These are phyloP conservation scores for Rhynchomys soricoides DNA, from an alignment of 2,113 vertebrate species.

Conservation along the genomic window DNA sequence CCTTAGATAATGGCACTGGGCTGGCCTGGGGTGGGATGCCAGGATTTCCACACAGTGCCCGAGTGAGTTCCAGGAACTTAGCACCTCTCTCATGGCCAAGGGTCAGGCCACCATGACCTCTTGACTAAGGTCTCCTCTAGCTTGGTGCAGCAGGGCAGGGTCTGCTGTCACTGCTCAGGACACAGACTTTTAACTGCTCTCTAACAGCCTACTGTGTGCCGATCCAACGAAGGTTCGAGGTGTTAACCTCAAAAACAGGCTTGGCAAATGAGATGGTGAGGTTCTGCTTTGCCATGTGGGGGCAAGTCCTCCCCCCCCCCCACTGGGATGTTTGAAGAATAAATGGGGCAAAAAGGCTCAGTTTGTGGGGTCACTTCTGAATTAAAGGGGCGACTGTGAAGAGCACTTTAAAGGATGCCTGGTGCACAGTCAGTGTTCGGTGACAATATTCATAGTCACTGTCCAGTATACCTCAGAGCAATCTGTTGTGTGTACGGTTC, in stretches of 20 bases:
- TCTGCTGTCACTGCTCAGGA: not conserved
- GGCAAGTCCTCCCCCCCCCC: not conserved
- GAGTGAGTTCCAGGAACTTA: not conserved
- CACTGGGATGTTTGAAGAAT: not conserved
- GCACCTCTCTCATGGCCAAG: not conserved
- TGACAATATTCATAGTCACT: too few species aligned
- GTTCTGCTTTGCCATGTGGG: not conserved
- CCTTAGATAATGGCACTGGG: fast-evolving
- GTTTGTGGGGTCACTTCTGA: not conserved
- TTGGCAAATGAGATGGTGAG: too few species aligned
- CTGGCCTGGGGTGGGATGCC: too few species aligned
- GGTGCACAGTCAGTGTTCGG: fast-evolving
- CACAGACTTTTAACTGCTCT: not conserved
- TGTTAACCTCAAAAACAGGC: not conserved
- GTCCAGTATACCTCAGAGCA: not conserved
- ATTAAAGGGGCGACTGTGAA: not conserved
- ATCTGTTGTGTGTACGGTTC: not conserved
- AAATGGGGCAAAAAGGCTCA: not conserved
- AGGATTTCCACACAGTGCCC: not conserved
- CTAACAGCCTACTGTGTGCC: not conserved
- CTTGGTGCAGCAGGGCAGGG: not conserved
- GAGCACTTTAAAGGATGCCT: not conserved
- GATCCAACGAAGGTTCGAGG: not conserved
- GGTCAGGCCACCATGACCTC: not conserved
- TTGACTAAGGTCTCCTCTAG: not conserved